Evolutionary conservation across 2,888 invertebrate species (phyloP).

Genomic region (Macrophya alboannulata): DNA sequence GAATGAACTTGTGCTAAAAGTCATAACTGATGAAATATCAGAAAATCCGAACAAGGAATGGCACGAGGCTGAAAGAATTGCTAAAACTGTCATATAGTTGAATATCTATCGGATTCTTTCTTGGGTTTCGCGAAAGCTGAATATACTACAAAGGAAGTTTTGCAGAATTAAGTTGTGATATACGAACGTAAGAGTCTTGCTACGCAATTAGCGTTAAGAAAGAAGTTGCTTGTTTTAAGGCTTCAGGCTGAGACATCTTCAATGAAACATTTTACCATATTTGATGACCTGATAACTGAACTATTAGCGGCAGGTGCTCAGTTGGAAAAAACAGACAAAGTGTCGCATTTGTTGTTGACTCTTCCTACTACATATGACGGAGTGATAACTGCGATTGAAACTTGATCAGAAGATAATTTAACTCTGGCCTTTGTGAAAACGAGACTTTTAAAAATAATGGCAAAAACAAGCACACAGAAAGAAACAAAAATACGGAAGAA

Average conservation of each 20-base stretch:
- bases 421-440: constrained; percentile 9
- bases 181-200: constrained; percentile 65
- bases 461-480: constrained; percentile 23
- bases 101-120: constrained; percentile 59
- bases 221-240: constrained; percentile 63
- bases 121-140: constrained; percentile 56
- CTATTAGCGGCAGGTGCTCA: constrained; percentile 72
- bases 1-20: too few species aligned
- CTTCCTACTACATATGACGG: constrained; percentile 73
- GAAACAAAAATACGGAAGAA: constrained; percentile 21
- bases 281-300: constrained; percentile 73
- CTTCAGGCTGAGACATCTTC: constrained; percentile 61
- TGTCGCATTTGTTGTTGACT: constrained; percentile 74
- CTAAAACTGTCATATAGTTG: constrained; percentile 57
- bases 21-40: too few species aligned
- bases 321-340: constrained; percentile 73
- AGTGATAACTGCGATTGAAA: constrained; percentile 3
- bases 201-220: constrained; percentile 58
- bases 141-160: constrained; percentile 58
- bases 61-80: constrained; percentile 72
- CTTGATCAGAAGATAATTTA: constrained; percentile 1
- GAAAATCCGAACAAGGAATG: neutral
- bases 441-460: constrained; percentile 7
- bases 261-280: constrained; percentile 69
- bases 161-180: constrained; percentile 59